phyloP scores from a whole-genome alignment of 2,797 vertebrate species.

The Phoxinus dragarum region DNA sequence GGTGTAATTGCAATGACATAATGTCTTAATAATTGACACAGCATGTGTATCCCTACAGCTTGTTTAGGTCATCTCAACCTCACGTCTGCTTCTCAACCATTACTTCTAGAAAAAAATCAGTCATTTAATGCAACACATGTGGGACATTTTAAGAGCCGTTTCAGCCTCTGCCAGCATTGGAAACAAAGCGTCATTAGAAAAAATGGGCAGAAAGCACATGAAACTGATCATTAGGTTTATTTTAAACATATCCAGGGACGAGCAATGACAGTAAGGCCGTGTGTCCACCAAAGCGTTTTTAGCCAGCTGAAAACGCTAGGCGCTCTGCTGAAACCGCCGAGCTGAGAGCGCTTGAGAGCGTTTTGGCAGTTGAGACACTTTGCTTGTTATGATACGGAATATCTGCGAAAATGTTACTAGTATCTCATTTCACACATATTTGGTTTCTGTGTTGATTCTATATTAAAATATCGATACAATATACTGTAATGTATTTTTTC shows the following conservation, averaged over 20 bases:
- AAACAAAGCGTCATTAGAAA: constrained; percentile 67
- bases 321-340: too few relatives aligned
- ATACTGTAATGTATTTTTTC: too few relatives aligned
- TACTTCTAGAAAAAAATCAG: constrained; percentile 62
- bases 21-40: constrained; percentile 59
- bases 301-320: too few relatives aligned
- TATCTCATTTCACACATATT: too few relatives aligned
- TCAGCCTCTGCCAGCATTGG: constrained; percentile 68
- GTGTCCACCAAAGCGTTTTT: too few relatives aligned
- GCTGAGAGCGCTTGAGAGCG: too few relatives aligned
- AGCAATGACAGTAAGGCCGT: constrained; percentile 2
- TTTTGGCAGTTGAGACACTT: too few relatives aligned
- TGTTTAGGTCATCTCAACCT: constrained; percentile 58
- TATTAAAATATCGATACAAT: too few relatives aligned
- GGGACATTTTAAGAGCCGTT: constrained; percentile 65
- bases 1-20: constrained; percentile 48
- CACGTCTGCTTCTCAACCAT: constrained; percentile 54
- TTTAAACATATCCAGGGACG: constrained; percentile 59
- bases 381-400: too few relatives aligned
- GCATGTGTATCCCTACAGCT: constrained; percentile 53
- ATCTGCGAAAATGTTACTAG: too few relatives aligned
- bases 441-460: too few relatives aligned
- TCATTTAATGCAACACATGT: constrained; percentile 69
- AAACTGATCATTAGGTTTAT: constrained; percentile 65
- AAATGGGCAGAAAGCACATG: constrained; percentile 64